Conservation (phyloP, 2,113 vertebrate species). For the Catharus minimus region DNA sequence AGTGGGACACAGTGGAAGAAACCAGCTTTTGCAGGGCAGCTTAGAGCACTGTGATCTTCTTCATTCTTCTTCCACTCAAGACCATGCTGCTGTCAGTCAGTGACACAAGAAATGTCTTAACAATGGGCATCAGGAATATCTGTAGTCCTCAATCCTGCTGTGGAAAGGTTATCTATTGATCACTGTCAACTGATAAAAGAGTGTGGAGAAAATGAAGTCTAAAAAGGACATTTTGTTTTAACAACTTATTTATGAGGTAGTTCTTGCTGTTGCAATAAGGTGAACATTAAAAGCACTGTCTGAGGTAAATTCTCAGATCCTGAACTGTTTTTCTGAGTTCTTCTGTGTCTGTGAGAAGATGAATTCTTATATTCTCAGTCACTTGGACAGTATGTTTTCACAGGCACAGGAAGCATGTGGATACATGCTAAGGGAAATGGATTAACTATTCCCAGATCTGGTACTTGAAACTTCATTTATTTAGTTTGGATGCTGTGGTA, state of each 20-base stretch:
- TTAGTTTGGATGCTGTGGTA: slow-evolving; percentile 2
- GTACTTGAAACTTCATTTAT: neutral
- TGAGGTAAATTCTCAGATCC: neutral
- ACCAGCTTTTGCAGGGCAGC: neutral
- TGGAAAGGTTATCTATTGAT: neutral
- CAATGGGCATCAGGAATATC: neutral
- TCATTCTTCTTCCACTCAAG: neutral
- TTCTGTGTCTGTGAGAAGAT: neutral
- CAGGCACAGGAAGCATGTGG: neutral
- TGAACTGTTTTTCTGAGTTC: neutral
- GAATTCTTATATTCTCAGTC: neutral
- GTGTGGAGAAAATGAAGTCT: neutral
- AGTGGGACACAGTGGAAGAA: accelerated
- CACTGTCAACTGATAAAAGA: neutral
- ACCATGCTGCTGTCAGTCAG: accelerated
- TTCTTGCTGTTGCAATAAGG: neutral
- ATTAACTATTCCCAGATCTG: neutral
- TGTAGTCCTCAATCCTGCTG: neutral
- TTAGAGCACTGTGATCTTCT: neutral
- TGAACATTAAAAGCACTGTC: neutral
- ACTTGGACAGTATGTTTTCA: neutral
- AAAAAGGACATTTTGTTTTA: neutral
- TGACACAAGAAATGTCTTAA: neutral
- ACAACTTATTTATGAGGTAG: neutral
- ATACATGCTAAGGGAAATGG: neutral